phyloP scores from a whole-genome alignment of 2,113 vertebrate genomes.

The Rostratula benghalensis region DNA sequence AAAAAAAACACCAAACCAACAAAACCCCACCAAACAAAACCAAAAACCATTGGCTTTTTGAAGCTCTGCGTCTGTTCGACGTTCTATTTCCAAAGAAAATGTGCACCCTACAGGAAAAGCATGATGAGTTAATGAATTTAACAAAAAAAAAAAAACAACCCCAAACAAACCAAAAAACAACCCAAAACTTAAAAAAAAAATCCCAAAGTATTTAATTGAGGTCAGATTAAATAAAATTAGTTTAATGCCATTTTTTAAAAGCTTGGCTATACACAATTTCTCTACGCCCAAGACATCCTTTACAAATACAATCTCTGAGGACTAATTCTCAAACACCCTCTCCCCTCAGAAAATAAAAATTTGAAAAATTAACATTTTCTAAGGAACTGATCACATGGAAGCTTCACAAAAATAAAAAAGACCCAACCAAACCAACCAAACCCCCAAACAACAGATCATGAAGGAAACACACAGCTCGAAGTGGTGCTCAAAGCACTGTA shows the following conservation, averaged over 20 bases:
- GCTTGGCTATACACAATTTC: background rate
- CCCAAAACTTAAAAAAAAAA: background rate
- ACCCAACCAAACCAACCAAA: too few relatives aligned
- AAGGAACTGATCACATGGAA: background rate
- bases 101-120: background rate
- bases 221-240: slow-evolving; percentile 55
- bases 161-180: too few relatives aligned
- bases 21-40: too few relatives aligned
- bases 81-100: background rate
- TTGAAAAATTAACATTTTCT: too few relatives aligned
- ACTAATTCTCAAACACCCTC: background rate
- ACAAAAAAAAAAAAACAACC: background rate
- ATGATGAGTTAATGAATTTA: background rate
- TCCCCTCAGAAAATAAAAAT: too few relatives aligned
- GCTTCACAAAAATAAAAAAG: background rate
- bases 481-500: rapidly evolving
- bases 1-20: too few relatives aligned
- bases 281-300: slow-evolving; percentile 14
- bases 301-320: background rate
- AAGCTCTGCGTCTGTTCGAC: background rate
- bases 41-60: background rate
- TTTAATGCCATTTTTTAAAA: background rate
- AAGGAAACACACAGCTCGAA: background rate
- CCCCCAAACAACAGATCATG: background rate
- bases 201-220: slow-evolving; percentile 10